Percentiles rank a stretch among this genome's conserved stretches.
These are phyloP conservation scores for Papilio polytes DNA, from an alignment of 1,140 invertebrate species.

Conservation along the genomic window DNA sequence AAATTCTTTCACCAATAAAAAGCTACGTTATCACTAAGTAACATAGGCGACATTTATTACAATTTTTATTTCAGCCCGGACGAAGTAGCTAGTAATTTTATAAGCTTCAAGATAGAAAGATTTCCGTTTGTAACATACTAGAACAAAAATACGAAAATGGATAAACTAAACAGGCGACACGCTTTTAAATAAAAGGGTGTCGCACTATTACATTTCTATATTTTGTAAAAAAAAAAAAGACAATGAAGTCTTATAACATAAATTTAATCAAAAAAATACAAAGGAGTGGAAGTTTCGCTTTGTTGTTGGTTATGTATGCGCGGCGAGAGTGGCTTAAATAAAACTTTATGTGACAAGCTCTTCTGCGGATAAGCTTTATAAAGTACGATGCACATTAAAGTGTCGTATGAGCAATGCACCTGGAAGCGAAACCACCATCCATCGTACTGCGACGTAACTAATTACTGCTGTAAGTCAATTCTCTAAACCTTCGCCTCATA, in stretches of 20 bases:
- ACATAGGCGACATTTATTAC: too few species aligned
- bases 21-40: too few species aligned
- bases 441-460: not conserved
- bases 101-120: too few species aligned
- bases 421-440: not conserved
- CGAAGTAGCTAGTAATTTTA: too few species aligned
- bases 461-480: not conserved
- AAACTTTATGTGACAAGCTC: slow-evolving; percentile 33
- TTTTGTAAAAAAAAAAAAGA: too few species aligned
- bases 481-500: not conserved
- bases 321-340: slow-evolving; percentile 18
- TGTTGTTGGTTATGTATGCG: not conserved
- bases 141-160: too few species aligned
- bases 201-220: too few species aligned
- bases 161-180: too few species aligned
- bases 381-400: slow-evolving; percentile 34
- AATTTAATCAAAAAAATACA: slow-evolving; percentile 3
- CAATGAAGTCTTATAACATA: not conserved
- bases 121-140: too few species aligned
- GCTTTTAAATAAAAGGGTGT: too few species aligned
- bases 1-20: too few species aligned
- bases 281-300: not conserved
- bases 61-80: too few species aligned
- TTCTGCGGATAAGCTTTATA: slow-evolving; percentile 29
- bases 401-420: slow-evolving; percentile 33